phyloP scores from a whole-genome alignment of 1,140 invertebrate genomes.

The Aphelenchoides fujianensis region DNA sequence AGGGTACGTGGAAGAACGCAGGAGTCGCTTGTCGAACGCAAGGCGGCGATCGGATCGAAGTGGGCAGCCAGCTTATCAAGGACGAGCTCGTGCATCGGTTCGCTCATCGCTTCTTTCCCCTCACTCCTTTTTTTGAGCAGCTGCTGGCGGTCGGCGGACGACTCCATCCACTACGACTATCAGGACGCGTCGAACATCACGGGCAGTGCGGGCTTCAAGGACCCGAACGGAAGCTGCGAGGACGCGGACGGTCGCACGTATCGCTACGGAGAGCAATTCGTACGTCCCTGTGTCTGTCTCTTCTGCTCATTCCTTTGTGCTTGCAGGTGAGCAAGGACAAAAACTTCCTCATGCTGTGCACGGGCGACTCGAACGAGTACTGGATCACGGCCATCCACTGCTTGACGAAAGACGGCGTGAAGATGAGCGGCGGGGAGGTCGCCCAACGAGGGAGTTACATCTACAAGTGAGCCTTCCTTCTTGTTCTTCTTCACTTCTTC shows the following conservation, averaged over 20 bases:
- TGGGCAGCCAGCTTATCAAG: neutral
- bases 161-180: slow-evolving; percentile 5
- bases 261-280: neutral
- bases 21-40: neutral
- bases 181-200: neutral
- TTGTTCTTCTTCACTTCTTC: neutral
- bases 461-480: neutral
- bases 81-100: neutral
- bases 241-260: neutral
- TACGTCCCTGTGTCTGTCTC: neutral
- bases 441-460: slow-evolving; percentile 2
- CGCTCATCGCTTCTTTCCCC: too few relatives aligned
- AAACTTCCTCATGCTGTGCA: slow-evolving; percentile 7
- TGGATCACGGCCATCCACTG: neutral
- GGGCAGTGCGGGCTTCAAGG: neutral
- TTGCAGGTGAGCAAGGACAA: slow-evolving; percentile 8
- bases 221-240: neutral
- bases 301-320: neutral
- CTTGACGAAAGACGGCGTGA: slow-evolving; percentile 6
- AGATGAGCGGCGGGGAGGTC: neutral
- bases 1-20: neutral
- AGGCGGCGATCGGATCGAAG: neutral
- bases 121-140: too few relatives aligned
- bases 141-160: neutral
- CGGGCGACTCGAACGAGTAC: neutral